Base-by-base conservation (phyloP, 2,888 invertebrate species). In the Gandaritis pyraliata region DNA sequence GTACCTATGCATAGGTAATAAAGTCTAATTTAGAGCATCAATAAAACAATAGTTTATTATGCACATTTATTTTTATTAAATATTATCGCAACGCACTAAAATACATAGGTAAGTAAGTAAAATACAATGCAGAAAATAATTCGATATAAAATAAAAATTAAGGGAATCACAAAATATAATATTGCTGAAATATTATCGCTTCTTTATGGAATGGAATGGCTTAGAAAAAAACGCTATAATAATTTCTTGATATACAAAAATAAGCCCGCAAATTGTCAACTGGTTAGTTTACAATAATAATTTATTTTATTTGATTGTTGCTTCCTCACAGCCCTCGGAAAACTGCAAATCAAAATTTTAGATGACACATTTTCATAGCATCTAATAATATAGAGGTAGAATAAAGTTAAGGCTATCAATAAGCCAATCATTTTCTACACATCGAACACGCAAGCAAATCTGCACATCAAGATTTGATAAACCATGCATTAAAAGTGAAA, bases 201-300 rank as follows among this genome's bases (percentile, higher is more conserved):
- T 68, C 23, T 65, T 72, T 68, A 72, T 86, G 86, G 86, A 86
- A 86, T 86, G 86, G 77, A 86, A 86, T 86, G 86, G 77, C 82
- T 83, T 76, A 70, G 68, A 77, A 78, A 33, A 80, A 72, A 77
- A 79, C 75, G 76, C 72, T 76, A 75, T 75, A 69, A 73, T 71
- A 66, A 59, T 68, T 68, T 29, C 13, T 61, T 15, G 1, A 33
- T 33, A 30, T 33, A 74, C 48, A 75, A 74, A 73, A 72, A 72
- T 69, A 75, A 77, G 71, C 74, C 64, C 69, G 65, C 46, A 46
- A 12, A 18, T 52, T 38, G 11, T 43, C 30, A 49, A 56, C 54
- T 55, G 53, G 61, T 68, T 73, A 71, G 55, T 69, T 68, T 62
- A 64, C 3, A 33, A 16, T 10, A 39, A 49, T 43, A 18, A 41